Evolutionary conservation across 1,140 invertebrate genomes (phyloP).

Genomic region (Brachionus angularis): DNA sequence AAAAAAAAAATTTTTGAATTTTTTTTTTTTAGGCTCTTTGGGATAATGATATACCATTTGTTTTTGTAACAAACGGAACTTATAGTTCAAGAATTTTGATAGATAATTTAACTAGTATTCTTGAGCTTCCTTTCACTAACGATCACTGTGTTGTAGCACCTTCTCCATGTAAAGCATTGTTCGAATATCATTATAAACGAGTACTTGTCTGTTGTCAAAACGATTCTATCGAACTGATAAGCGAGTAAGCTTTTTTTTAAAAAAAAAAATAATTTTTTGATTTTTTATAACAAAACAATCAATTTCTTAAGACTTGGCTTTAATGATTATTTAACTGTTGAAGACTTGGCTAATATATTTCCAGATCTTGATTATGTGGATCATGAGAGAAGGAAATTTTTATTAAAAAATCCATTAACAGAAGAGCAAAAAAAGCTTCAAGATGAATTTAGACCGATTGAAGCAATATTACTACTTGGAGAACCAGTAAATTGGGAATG

Average conservation of each 20-base stretch:
- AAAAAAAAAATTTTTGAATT: neutral
- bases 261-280: neutral
- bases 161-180: constrained; percentile 24
- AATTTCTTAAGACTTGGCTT: constrained; percentile 61
- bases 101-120: constrained; percentile 4
- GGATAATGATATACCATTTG: constrained; percentile 42
- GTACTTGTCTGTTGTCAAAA: constrained; percentile 41
- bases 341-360: constrained; percentile 64
- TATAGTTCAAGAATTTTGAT: constrained; percentile 5
- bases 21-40: neutral
- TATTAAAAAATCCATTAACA: constrained; percentile 47
- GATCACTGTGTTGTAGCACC: constrained; percentile 41
- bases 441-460: constrained; percentile 56
- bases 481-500: constrained; percentile 59
- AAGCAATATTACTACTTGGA: constrained; percentile 57
- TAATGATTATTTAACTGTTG: constrained; percentile 64
- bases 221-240: constrained; percentile 27
- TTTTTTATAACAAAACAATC: neutral
- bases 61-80: constrained; percentile 42
- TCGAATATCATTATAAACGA: constrained; percentile 26
- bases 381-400: constrained; percentile 57
- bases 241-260: constrained; percentile 22
- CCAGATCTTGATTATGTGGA: constrained; percentile 69
- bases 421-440: constrained; percentile 59
- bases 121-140: constrained; percentile 23